These are phyloP conservation scores for Chymomyza fuscimana DNA, from an alignment of 2,888 invertebrate species.

Conservation along the genomic window DNA sequence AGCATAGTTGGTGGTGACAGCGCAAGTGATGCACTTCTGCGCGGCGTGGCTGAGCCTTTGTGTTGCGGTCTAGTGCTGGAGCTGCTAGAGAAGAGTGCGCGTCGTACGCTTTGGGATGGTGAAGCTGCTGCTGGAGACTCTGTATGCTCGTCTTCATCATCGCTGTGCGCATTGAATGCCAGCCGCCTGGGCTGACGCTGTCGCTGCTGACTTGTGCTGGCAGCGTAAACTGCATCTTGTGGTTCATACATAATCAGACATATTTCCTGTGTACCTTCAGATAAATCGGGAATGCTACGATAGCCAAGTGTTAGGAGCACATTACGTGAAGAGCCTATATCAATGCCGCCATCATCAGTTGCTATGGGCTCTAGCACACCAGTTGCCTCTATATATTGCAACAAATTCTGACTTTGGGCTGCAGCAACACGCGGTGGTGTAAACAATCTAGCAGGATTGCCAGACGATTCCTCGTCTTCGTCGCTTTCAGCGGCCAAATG, in stretches of 20 bases:
- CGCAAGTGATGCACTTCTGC: neutral
- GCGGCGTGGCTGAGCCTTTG: neutral
- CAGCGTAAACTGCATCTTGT: neutral
- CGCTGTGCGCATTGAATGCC: neutral
- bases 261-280: neutral
- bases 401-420: neutral
- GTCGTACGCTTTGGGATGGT: neutral
- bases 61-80: neutral
- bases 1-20: neutral
- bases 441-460: neutral
- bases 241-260: conserved; percentile 1
- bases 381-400: neutral
- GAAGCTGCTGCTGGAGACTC: neutral
- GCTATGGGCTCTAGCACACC: neutral
- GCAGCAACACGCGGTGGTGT: neutral
- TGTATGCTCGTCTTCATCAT: neutral
- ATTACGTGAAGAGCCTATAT: neutral
- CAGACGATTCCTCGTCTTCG: neutral
- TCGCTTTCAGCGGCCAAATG: neutral
- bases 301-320: neutral
- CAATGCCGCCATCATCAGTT: conserved; percentile 2
- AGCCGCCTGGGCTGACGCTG: neutral
- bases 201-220: neutral
- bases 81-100: neutral
- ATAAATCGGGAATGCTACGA: neutral